Evolutionary conservation across 23 tunicate genomes (phyloP).

Genomic region (Halocynthia aurantium): DNA sequence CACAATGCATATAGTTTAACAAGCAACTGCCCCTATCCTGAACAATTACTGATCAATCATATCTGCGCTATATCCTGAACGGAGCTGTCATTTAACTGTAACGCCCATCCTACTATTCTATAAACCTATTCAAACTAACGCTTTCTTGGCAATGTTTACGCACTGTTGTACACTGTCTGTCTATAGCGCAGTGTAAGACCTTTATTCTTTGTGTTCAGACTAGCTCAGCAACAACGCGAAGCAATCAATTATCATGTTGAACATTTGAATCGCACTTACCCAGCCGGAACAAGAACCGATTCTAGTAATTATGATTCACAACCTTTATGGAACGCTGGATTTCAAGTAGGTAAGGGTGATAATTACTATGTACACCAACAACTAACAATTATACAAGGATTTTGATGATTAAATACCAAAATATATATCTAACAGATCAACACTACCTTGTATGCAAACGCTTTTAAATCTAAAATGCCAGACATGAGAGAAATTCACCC

Average conservation of each 20-base stretch:
- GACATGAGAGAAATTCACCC: too few relatives aligned
- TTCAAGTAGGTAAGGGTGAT: constrained; percentile 62
- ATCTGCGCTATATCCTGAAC: too few relatives aligned
- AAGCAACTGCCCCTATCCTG: too few relatives aligned
- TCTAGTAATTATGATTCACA: constrained; percentile 94
- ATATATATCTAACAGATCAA: too few relatives aligned
- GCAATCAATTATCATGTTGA: constrained; percentile 58
- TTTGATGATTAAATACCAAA: too few relatives aligned
- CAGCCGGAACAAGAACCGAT: constrained; percentile 71
- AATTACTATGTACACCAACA: too few relatives aligned
- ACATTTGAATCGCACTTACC: constrained; percentile 72
- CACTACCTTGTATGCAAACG: too few relatives aligned
- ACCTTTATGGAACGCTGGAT: constrained; percentile 90
- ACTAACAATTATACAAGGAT: too few relatives aligned
- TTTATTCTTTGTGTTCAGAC: constrained; percentile 21
- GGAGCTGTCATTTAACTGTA: not conserved
- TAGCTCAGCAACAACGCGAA: constrained; percentile 29
- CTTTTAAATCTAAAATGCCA: too few relatives aligned
- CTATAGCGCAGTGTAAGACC: not conserved
- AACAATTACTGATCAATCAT: too few relatives aligned
- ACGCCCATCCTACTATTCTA: not conserved
- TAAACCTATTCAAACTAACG: not conserved
- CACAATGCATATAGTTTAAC: too few relatives aligned
- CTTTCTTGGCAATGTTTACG: not conserved
- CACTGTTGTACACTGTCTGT: not conserved